Base-by-base conservation (phyloP, 2,888 invertebrate species). In the Acleris laterana region DNA sequence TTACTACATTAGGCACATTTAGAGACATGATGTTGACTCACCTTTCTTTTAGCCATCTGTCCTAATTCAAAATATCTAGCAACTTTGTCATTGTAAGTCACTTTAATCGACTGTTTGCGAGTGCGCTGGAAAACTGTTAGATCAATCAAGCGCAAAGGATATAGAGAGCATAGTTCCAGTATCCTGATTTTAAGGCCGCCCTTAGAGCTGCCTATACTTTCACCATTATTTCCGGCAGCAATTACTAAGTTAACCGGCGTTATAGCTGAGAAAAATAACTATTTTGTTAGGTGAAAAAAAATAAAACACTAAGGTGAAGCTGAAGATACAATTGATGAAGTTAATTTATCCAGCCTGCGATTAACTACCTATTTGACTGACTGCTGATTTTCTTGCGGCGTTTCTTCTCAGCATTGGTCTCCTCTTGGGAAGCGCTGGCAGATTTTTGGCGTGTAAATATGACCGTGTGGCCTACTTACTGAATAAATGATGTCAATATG, bases 61-160 rank as follows among this genome's bases (percentile, higher is more conserved):
- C 95, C 95, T 68, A 96, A 88, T 82, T 96, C 96, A 81, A 95
- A 96, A 84, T 95, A 95, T 74, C 93, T 88, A 0, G 93, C 87
- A 68, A 86, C 80, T 38, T 38, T 38, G 53, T 93, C 88, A 69
- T 88, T 88, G 65, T 94, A 89, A 44, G 82, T 84, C 1, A 95
- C 93, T 83, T 96, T 95, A 69, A 96, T 84, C 0, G 94, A 93
- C 77, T 94, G 94, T 32, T 95, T 89, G 49, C 84, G 86, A 70
- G 87, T 90, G 63, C 93, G 93, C 70, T 94, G 94, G 82, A 95
- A 96, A 42, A 96, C 90, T 4, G 69, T 69, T 58, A 89, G 56
- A 42, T 74, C 77, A 9, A 82, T 62, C 3, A 75, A 75, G n/a
- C 62, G 49, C 25, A 77, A 62, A 13, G 72, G 68, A 57, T 71